Evolutionary conservation across 2,888 invertebrate species (phyloP).

Genomic region (Platerodrilus igneus): DNA sequence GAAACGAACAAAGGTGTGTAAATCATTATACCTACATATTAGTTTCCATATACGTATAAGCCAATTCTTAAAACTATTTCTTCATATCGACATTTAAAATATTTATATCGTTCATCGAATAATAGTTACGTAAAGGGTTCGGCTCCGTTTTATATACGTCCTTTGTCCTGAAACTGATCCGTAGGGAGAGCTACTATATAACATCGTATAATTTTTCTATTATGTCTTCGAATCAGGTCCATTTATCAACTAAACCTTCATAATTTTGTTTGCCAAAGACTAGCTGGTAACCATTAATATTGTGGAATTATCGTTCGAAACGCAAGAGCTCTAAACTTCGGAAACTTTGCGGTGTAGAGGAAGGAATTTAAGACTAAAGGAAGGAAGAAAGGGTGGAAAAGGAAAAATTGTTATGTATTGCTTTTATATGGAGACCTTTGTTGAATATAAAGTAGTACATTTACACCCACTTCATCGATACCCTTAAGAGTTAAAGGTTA

Average conservation of each 20-base stretch:
- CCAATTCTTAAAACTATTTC: no score
- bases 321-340: constrained; percentile 22
- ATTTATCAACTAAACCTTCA: constrained; percentile 29
- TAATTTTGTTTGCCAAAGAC: constrained; percentile 24
- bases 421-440: constrained; percentile 29
- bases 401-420: constrained; percentile 32
- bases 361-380: constrained; percentile 22
- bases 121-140: no score
- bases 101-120: no score
- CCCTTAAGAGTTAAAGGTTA: constrained; percentile 14
- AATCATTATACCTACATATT: no score
- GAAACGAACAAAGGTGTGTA: no score
- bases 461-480: constrained; percentile 12
- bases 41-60: no score
- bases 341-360: constrained; percentile 22
- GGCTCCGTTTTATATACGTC: not conserved
- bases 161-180: constrained; percentile 3
- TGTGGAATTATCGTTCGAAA: constrained; percentile 30
- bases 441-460: constrained; percentile 35
- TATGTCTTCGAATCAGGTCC: constrained; percentile 14
- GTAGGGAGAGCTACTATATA: constrained; percentile 1
- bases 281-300: constrained; percentile 33
- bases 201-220: constrained; percentile 18
- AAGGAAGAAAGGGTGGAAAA: constrained; percentile 22
- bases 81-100: no score